Conservation (phyloP, 2,797 vertebrate genomes). For the Naso thynnoides region DNA sequence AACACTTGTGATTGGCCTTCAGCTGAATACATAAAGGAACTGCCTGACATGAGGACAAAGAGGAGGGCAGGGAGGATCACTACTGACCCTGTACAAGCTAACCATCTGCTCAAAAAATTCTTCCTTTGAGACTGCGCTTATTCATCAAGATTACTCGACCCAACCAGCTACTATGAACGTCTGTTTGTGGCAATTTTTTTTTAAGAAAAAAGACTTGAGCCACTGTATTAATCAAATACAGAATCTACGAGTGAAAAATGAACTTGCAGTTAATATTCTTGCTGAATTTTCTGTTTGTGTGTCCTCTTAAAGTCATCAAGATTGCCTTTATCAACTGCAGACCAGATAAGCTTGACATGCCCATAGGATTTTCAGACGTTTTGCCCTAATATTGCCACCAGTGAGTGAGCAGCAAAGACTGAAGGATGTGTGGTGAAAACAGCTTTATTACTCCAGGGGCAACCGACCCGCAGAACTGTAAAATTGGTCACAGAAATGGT, state of each 20-base stretch:
- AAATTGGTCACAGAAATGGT: conserved; percentile 80
- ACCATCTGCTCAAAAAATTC: conserved; percentile 61
- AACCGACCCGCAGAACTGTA: conserved; percentile 71
- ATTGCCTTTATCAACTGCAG: conserved; percentile 10
- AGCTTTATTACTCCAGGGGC: conserved; percentile 77
- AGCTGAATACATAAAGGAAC: conserved; percentile 24
- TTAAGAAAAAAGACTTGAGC: neutral
- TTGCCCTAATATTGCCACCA: conserved; percentile 38
- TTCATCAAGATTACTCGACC: conserved; percentile 24
- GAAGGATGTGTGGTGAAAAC: conserved; percentile 66
- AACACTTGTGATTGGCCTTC: conserved; percentile 40
- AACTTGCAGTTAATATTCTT: neutral
- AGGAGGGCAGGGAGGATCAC: conserved; percentile 24
- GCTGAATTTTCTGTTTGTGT: neutral
- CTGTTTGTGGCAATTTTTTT: neutral
- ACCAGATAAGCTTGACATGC: conserved; percentile 29
- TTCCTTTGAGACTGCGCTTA: conserved; percentile 10
- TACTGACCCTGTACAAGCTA: conserved; percentile 33
- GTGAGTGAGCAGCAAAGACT: conserved; percentile 41
- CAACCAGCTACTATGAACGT: neutral
- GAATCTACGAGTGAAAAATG: neutral
- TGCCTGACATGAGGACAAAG: conserved; percentile 45
- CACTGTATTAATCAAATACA: neutral
- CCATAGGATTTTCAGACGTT: conserved; percentile 38
- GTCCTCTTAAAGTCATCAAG: neutral